Evolutionary conservation across 2,888 invertebrate species (phyloP).

Genomic region (Sarcophaga rosellei): DNA sequence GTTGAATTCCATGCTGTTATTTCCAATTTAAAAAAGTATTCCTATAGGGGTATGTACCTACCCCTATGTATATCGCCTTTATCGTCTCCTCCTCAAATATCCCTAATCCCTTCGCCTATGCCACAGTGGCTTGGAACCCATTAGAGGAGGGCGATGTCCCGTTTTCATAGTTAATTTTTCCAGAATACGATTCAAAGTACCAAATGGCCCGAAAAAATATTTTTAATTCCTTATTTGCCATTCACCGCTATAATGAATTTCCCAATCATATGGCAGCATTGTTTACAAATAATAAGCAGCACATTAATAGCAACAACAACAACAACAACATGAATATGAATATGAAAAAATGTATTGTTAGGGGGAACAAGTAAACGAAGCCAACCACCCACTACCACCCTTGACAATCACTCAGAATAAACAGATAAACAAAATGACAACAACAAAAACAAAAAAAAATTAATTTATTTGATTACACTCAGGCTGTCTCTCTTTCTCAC

Average conservation of each 20-base stretch:
- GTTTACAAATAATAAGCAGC: background rate
- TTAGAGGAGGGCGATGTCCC: too few relatives aligned
- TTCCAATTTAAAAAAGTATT: too few relatives aligned
- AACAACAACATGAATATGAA: background rate
- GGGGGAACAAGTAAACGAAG: background rate
- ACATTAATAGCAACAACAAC: slow-evolving; percentile 4
- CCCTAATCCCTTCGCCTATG: too few relatives aligned
- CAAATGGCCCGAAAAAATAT: too few relatives aligned
- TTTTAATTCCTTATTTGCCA: too few relatives aligned
- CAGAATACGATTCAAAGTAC: too few relatives aligned
- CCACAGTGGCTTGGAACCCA: too few relatives aligned
- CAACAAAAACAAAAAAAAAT: slow-evolving; percentile 9
- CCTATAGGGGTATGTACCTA: too few relatives aligned
- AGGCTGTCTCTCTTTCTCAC: background rate
- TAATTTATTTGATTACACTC: slow-evolving; percentile 14
- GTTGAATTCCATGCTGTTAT: too few relatives aligned
- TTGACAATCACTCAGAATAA: slow-evolving; percentile 49
- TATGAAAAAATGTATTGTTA: background rate
- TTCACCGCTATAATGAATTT: background rate
- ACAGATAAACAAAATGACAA: slow-evolving; percentile 8
- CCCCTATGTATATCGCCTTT: too few relatives aligned
- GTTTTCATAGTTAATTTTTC: too few relatives aligned
- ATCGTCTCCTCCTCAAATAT: too few relatives aligned
- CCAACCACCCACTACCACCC: slow-evolving; percentile 44
- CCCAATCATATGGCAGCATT: slow-evolving; percentile 6